Base-by-base conservation (phyloP, 2,797 vertebrate genomes). In the Aeoliscus strigatus region DNA sequence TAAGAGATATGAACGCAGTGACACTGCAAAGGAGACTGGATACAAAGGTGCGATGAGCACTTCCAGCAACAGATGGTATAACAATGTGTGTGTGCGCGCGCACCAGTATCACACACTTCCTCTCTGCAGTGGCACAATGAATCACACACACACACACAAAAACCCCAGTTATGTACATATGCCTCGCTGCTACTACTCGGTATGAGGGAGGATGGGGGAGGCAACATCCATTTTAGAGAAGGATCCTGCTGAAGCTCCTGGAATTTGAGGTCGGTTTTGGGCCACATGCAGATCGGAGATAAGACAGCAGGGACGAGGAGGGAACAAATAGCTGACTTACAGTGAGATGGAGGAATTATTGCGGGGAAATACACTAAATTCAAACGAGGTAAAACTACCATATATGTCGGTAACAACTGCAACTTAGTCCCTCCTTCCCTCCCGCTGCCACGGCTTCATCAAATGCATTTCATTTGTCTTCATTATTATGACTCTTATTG, bases 31-130 rank as follows among this genome's bases (percentile, higher is more conserved):
- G 38, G 30, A 46, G 28, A 5, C 12, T 14, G 29, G 13, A 14
- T 8, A n/a, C 11, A 9, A 25, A 25, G 5, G 3, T 25, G 24
- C 18, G 33, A 31, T 12, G 8, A 44, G 39, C 24, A 43, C 16
- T 61, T 33, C 41, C 26, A 44, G 60, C 9, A 55, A 46, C 55
- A 77, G 71, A 73, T 69, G 63, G 61, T 61, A 12, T 9, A 52
- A 42, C 37, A 32, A 41, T 53, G 39, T 40, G 45, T 36, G 31
- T 44, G 35, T 30, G 28, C 33, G 23, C 41, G 30, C 35, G 18
- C 10, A 54, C 49, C 26, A 37, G 44, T 44, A 45, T 29, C 45
- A 43, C 52, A 21, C 31, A 55, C 59, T 55, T 66, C 52, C 65
- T 66, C 57, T 61, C 61, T 57, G 38, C 65, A 58, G 59, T 31